Evolutionary conservation across 2,797 vertebrate species (phyloP).

Genomic region (Dicrostonyx torquatus): DNA sequence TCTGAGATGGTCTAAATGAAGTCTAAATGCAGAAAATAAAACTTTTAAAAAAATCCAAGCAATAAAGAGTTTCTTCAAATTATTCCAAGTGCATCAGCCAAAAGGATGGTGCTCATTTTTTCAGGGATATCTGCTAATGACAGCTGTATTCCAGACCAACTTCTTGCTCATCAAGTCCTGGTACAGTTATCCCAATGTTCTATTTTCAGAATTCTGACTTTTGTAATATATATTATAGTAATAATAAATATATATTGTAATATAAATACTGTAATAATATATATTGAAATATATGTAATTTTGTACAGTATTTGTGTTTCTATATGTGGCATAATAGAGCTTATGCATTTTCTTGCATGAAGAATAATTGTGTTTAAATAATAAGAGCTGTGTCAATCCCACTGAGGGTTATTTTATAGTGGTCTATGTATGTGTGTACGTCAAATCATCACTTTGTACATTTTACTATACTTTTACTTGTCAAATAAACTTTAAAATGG

Average conservation of each 20-base stretch:
- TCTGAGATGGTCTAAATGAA: no score
- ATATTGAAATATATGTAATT: neutral
- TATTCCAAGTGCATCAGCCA: neutral
- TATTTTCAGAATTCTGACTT: neutral
- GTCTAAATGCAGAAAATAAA: neutral
- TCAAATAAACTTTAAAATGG: neutral
- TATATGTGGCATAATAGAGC: neutral
- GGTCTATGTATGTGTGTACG: neutral
- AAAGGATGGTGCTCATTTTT: neutral
- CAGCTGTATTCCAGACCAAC: neutral
- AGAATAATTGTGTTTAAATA: neutral
- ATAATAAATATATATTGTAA: no score
- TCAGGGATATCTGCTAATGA: neutral
- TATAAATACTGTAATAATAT: no score
- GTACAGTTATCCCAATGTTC: neutral
- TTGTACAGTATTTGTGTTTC: neutral
- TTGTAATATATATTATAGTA: no score
- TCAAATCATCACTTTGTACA: neutral
- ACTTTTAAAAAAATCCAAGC: neutral
- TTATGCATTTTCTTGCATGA: neutral
- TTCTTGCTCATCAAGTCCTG: neutral
- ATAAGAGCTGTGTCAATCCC: neutral
- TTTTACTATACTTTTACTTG: neutral
- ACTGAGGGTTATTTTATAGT: neutral
- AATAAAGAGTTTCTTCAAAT: neutral